Evolutionary conservation across 30 jellyfish, hydroid and myxozoan species (phyloP), one percentile per base, ranked within the genome.

Genomic region (Sanderia malayensis): DNA sequence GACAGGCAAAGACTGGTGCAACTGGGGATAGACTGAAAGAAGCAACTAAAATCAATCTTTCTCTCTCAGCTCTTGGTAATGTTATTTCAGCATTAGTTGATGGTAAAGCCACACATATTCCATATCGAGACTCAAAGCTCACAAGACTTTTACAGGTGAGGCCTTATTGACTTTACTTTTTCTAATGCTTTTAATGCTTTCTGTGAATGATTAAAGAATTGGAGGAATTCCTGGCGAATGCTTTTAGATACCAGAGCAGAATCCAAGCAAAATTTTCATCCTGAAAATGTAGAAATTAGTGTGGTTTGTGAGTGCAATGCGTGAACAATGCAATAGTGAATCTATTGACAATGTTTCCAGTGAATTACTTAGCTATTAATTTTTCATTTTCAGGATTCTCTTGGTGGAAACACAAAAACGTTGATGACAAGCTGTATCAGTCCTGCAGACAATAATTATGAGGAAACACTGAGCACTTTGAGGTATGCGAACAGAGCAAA

Each of bases 1-100:
- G 98, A 53, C 98, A 90, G 73, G 94, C 98, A 4, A 90, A 90
- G 33, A 90, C 98, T 10, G 98, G 98, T 7, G 98, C 98, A 44
- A 55, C 94, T 59, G 98, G 98, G 27, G 91, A 83, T 33, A 73
- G 98, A 28, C 58, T 92, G 70, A 92, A 92, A 62, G 98, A 92
- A 73, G 98, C 98, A 1, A 92, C 98, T 26, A 92, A 92, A 57
- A 92, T 92, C 73, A 92, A 92, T 46, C 53, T 92, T 58, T 92
- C 98, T 0, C 55, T 92, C 28, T 84, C 96, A 2, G 98, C 98
- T 28, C 95, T 92, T 59, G 98, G 98, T 1, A 92, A 92, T 84
- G 98, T 92, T 57, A 92, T 92, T 18, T 92, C 98, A 2, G 98
- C 98, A 29, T 71, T 92, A 73, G 98, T 92, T 34, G 98, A 92